These are phyloP conservation scores for Zaprionus ornatus DNA, from an alignment of 1,140 invertebrate species.

Conservation along the genomic window DNA sequence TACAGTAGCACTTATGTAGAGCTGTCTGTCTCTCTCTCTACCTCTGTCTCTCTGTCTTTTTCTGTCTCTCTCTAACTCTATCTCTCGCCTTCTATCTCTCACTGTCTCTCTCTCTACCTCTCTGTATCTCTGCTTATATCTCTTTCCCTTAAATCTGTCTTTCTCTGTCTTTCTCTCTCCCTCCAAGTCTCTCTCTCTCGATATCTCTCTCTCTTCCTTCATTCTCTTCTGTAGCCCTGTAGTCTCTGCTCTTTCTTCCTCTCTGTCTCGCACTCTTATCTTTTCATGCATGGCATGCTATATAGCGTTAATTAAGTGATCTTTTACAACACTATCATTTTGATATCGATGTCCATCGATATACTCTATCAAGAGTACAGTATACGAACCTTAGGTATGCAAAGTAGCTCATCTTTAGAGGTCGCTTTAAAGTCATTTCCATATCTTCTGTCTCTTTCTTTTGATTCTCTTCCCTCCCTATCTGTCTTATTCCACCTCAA, in stretches of 20 bases:
- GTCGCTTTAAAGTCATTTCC: too few relatives aligned
- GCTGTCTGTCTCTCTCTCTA: constrained; percentile 23
- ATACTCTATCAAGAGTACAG: too few relatives aligned
- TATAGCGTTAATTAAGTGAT: not conserved
- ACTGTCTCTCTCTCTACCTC: constrained; percentile 14
- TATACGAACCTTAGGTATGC: too few relatives aligned
- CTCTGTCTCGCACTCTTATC: constrained; percentile 20
- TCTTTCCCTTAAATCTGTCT: not conserved
- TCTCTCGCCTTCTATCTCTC: constrained; percentile 36
- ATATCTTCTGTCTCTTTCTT: too few relatives aligned
- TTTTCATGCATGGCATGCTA: not conserved
- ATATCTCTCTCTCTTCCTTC: not conserved
- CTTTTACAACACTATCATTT: not conserved
- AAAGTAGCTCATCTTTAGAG: too few relatives aligned
- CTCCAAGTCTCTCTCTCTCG: not conserved
- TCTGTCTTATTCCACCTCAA: too few relatives aligned
- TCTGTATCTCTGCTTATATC: constrained; percentile 2
- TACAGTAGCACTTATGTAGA: constrained; percentile 41
- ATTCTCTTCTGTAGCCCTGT: not conserved
- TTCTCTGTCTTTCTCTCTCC: not conserved
- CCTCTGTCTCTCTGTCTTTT: constrained; percentile 5
- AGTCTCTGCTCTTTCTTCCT: not conserved
- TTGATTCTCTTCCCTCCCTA: too few relatives aligned
- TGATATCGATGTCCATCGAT: too few relatives aligned
- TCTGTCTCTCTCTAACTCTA: not conserved